Evolutionary conservation across 2,113 vertebrate genomes (phyloP).

Genomic region (Uropsilus gracilis): DNA sequence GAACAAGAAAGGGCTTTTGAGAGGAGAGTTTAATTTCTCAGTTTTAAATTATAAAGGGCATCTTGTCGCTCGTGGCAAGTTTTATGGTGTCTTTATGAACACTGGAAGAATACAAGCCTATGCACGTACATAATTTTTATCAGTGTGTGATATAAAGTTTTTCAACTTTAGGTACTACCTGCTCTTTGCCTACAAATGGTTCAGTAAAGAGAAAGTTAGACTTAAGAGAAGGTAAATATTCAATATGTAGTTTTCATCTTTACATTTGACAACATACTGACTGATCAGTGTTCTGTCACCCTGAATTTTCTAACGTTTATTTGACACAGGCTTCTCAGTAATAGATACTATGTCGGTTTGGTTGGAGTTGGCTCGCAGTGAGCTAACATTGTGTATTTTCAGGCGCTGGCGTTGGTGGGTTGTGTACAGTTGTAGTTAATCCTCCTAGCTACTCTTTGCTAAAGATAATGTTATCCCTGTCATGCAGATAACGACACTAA

Average conservation of each 20-base stretch:
- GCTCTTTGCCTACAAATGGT: not conserved
- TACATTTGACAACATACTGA: not conserved
- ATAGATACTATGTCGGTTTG: not conserved
- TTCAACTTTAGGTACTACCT: not conserved
- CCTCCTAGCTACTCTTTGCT: not conserved
- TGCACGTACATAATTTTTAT: not conserved
- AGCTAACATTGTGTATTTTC: slow-evolving; percentile 13
- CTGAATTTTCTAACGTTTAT: slow-evolving; percentile 48
- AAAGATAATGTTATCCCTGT: slow-evolving; percentile 39
- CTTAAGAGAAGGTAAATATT: slow-evolving; percentile 46
- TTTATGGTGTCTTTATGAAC: slow-evolving; percentile 27
- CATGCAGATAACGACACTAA: slow-evolving; percentile 16
- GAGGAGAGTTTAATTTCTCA: slow-evolving; percentile 29
- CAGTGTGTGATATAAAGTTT: not conserved
- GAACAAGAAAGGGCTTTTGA: slow-evolving; percentile 9
- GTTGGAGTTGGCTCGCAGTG: not conserved
- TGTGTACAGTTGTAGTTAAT: slow-evolving; percentile 40
- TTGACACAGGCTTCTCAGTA: slow-evolving; percentile 42
- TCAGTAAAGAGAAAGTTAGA: slow-evolving; percentile 33
- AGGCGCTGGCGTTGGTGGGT: slow-evolving; percentile 16
- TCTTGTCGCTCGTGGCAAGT: not conserved
- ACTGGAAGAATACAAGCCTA: not conserved
- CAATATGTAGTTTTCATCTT: slow-evolving; percentile 29
- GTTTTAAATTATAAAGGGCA: slow-evolving; percentile 23
- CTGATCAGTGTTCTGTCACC: not conserved